These are phyloP conservation scores for Caerostris extrusa DNA, from an alignment of 1,140 invertebrate genomes.

Conservation along the genomic window DNA sequence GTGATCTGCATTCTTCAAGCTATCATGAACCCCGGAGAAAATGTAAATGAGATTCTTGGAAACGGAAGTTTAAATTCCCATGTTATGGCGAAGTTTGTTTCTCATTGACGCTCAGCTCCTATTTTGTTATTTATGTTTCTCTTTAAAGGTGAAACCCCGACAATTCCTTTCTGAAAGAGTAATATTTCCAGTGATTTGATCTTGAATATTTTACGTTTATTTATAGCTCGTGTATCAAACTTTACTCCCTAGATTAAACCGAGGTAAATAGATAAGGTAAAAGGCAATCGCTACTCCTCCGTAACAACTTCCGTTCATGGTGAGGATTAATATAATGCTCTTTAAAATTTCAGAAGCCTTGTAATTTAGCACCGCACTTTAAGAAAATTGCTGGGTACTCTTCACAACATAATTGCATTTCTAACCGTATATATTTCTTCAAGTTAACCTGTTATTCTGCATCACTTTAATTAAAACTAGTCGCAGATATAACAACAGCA, in stretches of 20 bases:
- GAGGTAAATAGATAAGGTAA: background rate
- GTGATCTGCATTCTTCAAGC: background rate
- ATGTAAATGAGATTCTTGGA: constrained; percentile 8
- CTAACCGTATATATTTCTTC: no score
- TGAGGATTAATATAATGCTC: background rate
- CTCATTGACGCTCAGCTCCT: background rate
- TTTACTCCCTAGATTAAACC: background rate
- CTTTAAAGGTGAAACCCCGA: background rate
- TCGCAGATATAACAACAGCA: no score
- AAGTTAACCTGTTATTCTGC: no score
- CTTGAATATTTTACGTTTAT: background rate
- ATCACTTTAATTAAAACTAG: no score
- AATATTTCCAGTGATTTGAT: constrained; percentile 1
- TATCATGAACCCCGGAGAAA: background rate
- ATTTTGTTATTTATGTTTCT: background rate
- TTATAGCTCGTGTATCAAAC: background rate
- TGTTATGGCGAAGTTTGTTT: background rate
- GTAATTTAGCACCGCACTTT: background rate
- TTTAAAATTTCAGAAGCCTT: background rate
- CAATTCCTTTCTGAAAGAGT: background rate
- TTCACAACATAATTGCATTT: background rate
- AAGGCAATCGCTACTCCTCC: background rate
- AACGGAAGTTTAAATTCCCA: constrained; percentile 20
- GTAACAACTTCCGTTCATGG: background rate
- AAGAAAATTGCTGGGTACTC: background rate